Conservation (phyloP, 2,888 invertebrate genomes). For the Meandrusa payeni region DNA sequence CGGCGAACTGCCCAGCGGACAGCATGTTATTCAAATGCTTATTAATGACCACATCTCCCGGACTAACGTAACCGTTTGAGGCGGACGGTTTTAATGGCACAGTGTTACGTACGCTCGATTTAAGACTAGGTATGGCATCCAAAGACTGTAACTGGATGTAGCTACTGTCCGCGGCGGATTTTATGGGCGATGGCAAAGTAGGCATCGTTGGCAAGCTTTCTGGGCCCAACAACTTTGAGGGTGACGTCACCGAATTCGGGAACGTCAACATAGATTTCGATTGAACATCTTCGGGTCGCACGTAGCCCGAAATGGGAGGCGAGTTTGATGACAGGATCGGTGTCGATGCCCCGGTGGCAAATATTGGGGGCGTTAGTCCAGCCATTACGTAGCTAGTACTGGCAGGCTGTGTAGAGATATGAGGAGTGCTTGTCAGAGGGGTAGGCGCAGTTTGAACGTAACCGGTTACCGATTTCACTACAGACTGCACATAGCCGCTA, state of each 20-base stretch:
- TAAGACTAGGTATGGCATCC: slow-evolving; percentile 66
- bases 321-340: slow-evolving; percentile 41
- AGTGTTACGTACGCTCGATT: slow-evolving; percentile 48
- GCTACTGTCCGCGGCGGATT: slow-evolving; percentile 58
- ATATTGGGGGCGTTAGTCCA: slow-evolving; percentile 60
- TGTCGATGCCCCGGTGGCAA: slow-evolving; percentile 54
- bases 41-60: slow-evolving; percentile 65
- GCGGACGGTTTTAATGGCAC: slow-evolving; percentile 56
- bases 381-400: slow-evolving; percentile 73
- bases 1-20: slow-evolving; percentile 52
- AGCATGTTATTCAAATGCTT: slow-evolving; percentile 70
- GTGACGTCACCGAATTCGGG: slow-evolving; percentile 54
- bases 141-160: slow-evolving; percentile 71
- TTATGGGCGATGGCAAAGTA: slow-evolving; percentile 60
- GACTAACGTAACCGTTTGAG: slow-evolving; percentile 65
- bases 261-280: slow-evolving; percentile 56
- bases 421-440: slow-evolving; percentile 37
- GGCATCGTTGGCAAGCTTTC: slow-evolving; percentile 73
- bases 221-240: slow-evolving; percentile 56
- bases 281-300: slow-evolving; percentile 60
- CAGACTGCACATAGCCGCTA: slow-evolving; percentile 56
- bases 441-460: slow-evolving; percentile 54
- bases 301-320: slow-evolving; percentile 61
- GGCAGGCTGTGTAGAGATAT: slow-evolving; percentile 44
- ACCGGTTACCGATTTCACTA: slow-evolving; percentile 44